Conservation (phyloP, 2,888 invertebrate species). For the Lithophane ornitopus region DNA sequence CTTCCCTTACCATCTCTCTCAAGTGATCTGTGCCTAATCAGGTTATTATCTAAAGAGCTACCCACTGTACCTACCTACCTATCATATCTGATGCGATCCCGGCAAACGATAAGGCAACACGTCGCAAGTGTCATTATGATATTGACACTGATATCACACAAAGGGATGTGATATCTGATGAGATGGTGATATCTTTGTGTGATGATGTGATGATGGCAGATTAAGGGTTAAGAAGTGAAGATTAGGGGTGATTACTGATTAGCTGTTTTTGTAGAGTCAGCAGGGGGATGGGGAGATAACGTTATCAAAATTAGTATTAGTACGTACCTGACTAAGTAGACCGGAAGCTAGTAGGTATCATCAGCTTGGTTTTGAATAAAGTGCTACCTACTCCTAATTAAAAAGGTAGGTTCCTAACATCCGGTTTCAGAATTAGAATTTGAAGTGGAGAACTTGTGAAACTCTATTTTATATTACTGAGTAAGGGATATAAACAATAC, state of each 20-base stretch:
- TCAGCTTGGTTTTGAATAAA: background rate
- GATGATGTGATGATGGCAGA: background rate
- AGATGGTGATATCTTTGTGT: constrained; percentile 26
- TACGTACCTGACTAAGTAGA: background rate
- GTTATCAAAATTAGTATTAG: background rate
- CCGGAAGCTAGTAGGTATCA: background rate
- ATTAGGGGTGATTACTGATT: constrained; percentile 37
- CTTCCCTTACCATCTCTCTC: background rate
- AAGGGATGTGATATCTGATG: constrained; percentile 32
- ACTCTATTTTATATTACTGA: no score
- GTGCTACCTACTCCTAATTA: background rate
- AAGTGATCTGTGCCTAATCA: constrained; percentile 65
- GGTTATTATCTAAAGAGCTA: constrained; percentile 66
- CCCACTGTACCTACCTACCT: constrained; percentile 37
- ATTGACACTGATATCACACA: constrained; percentile 58
- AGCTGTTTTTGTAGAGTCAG: constrained; percentile 11
- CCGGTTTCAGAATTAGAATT: no score
- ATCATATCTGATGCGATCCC: constrained; percentile 63
- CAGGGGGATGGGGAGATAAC: constrained; percentile 4
- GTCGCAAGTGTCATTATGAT: constrained; percentile 63
- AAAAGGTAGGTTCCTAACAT: background rate
- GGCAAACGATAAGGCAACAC: constrained; percentile 53
- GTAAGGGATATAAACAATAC: no score
- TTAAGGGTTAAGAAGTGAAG: background rate
- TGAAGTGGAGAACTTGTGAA: no score